Evolutionary conservation across 2,797 vertebrate species (phyloP), one percentile per base, ranked within the genome.

Genomic region (Scleropages formosus): DNA sequence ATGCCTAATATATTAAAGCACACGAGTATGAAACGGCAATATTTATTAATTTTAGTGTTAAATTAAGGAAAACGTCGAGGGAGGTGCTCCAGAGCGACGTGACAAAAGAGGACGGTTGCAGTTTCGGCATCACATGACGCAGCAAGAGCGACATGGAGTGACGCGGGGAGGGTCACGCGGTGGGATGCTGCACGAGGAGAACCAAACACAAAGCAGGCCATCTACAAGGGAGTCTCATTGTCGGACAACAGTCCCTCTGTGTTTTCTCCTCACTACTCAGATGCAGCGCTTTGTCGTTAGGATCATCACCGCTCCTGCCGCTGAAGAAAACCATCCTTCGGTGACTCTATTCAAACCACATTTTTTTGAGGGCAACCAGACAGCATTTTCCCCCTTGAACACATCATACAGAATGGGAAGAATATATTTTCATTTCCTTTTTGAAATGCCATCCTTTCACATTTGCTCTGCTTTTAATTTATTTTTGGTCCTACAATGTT

Each of bases 141-240:
- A 18, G 58, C 16, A 4, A 4, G 8, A 18, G 47, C 26, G 46
- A 47, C 47, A 68, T 49, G n/a, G 47, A 47, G 67, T n/a, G n/a
- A n/a, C n/a, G n/a, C n/a, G n/a, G n/a, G n/a, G n/a, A n/a, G n/a
- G n/a, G n/a, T n/a, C n/a, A n/a, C n/a, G n/a, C n/a, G 81, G 81
- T 69, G 80, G 82, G 80, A 79, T 78, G 82, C 83, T 78, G 80
- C 83, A 75, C 80, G 74, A n/a, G 75, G 73, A 85, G 79, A 83
- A 87, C 86, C 81, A 79, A 79, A 46, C 75, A 75, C 79, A n/a
- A n/a, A n/a, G n/a, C n/a, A n/a, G n/a, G n/a, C n/a, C 31, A 6
- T 31, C 31, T n/a, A 31, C 31, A 39, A 6, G n/a, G 6, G 31
- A 39, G 31, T 2, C 31, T 39, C 31, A 31, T 31, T 39, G 31